Base-by-base conservation (phyloP, 2,888 invertebrate species). In the Ethmia dodecea region DNA sequence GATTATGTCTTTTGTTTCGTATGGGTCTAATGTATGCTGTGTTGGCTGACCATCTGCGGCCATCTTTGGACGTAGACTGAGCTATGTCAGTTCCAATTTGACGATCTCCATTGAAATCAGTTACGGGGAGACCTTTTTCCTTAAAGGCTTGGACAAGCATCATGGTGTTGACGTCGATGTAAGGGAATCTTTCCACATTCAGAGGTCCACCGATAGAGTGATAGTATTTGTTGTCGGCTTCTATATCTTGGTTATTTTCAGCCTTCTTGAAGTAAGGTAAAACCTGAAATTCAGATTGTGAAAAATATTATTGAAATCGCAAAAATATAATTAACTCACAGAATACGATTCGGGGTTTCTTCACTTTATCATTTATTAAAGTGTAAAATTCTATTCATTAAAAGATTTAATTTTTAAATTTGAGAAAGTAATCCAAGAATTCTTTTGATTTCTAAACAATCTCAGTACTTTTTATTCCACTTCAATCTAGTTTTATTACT, bases 221-320 rank as follows among this genome's bases (percentile, higher is more conserved):
- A 49, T 89, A 89, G 16, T 75, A 55, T 2, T 76, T 79, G 45
- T 90, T 79, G 14, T 86, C 71, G 5, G 83, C 63, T 51, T 88
- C 89, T 1, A 78, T 57, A 39, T 90, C 88, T 57, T 80, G 75
- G 49, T 91, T 91, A 46, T 90, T 81, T 70, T 91, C 91, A 0
- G 90, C 83, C 68, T 91, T 91, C 35, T 88, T 89, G 63, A 91
- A 94, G 60, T 93, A 94, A 0, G 92, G 92, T 10, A 93, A 72
- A 0, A 91, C 74, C 87, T 87, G 69, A 5, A 73, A 74, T 10
- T 5, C 2, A 12, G 6, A 26, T 11, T 26, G 12, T 18, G 18
- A 18, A 18, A 18, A 18, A 18, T 18, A 18, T 5, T 18, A 5
- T 18, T 5, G 8, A 18, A n/a, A n/a, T n/a, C n/a, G n/a, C n/a